Percentiles rank a stretch among this genome's conserved stretches.
Evolutionary conservation across 2,113 vertebrate genomes (phyloP).

Genomic region (Aptenodytes forsteri): DNA sequence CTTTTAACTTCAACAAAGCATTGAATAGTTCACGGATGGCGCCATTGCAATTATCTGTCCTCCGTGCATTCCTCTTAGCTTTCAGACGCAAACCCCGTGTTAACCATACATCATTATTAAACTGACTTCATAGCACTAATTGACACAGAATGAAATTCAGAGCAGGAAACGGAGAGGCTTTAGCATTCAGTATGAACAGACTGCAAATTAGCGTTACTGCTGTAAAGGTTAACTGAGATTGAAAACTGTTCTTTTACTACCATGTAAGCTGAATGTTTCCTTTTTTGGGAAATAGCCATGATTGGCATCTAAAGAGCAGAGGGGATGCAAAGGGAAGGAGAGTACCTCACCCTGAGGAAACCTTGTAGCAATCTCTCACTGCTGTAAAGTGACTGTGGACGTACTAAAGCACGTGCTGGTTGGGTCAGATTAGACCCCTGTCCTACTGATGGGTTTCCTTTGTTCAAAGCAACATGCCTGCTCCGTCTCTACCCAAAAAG

Average conservation of each 20-base stretch:
- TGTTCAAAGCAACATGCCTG: not conserved
- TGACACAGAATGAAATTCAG: slow-evolving; percentile 65
- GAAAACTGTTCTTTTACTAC: not conserved
- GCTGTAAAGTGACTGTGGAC: not conserved
- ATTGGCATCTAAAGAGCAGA: not conserved
- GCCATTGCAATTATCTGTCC: not conserved
- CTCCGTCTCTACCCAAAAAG: not conserved
- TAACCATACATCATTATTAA: slow-evolving; percentile 64
- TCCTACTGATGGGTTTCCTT: not conserved
- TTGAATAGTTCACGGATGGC: not conserved
- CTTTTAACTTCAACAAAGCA: not conserved
- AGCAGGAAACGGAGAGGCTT: slow-evolving; percentile 14
- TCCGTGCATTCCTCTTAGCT: not conserved
- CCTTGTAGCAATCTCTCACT: not conserved
- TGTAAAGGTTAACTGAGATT: slow-evolving; percentile 64
- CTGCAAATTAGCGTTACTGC: slow-evolving; percentile 22
- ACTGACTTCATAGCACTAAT: slow-evolving; percentile 55
- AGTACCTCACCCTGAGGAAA: not conserved
- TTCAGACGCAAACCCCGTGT: not conserved
- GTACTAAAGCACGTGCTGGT: not conserved
- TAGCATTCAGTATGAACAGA: slow-evolving; percentile 3
- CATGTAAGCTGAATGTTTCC: not conserved
- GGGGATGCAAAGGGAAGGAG: not conserved
- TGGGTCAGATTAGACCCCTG: not conserved
- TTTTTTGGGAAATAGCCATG: not conserved